Conservation (phyloP, 2,888 invertebrate genomes). For the Caenorhabditis angaria region DNA sequence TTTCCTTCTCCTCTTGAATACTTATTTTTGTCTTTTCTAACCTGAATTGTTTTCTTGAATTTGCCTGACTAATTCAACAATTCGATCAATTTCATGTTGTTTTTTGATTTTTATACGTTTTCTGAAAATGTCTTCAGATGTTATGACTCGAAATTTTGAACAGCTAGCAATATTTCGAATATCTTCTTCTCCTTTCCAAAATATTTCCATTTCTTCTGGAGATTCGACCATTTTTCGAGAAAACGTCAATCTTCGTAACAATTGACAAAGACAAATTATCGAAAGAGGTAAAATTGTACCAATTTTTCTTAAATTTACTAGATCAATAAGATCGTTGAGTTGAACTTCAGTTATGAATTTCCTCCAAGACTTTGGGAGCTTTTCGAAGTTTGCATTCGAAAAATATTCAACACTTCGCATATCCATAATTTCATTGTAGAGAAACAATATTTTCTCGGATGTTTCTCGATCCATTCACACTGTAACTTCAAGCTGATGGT, state of each 20-base stretch:
- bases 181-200: slow-evolving; percentile 11
- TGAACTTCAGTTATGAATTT: too few relatives aligned
- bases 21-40: background rate
- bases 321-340: slow-evolving; percentile 3
- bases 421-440: background rate
- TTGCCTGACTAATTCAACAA: slow-evolving; percentile 46
- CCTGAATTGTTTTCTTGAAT: slow-evolving; percentile 12
- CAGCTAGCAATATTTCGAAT: background rate
- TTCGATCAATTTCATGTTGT: slow-evolving; percentile 59
- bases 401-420: slow-evolving; percentile 21
- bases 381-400: background rate
- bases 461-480: slow-evolving; percentile 12
- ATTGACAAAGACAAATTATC: slow-evolving; percentile 2
- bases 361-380: slow-evolving; percentile 11
- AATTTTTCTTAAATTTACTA: slow-evolving; percentile 2
- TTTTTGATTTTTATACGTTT: slow-evolving; percentile 62
- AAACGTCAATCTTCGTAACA: slow-evolving; percentile 9
- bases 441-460: background rate
- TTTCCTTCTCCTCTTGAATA: background rate
- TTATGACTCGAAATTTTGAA: slow-evolving; percentile 6
- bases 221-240: slow-evolving; percentile 12
- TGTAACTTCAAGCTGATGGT: background rate
- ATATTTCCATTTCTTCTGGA: slow-evolving; percentile 17
- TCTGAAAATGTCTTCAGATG: slow-evolving; percentile 16
- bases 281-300: slow-evolving; percentile 14